Percentiles rank a stretch among this genome's conserved stretches.
Evolutionary conservation across 1,140 invertebrate genomes (phyloP).

Genomic region (Paracyclopina nana): DNA sequence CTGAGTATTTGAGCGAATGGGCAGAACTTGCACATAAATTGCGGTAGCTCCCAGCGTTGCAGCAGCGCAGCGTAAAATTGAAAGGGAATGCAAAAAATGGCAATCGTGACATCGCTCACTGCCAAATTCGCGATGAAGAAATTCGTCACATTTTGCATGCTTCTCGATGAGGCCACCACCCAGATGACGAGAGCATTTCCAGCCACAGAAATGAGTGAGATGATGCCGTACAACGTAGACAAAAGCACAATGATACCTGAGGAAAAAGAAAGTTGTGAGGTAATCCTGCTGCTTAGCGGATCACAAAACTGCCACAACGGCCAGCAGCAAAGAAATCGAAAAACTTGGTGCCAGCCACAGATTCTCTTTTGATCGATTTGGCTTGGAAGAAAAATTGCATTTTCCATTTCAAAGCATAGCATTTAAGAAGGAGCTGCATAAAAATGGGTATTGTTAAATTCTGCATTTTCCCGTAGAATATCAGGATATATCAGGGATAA

Average conservation of each 20-base stretch:
- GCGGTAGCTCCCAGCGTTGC: slow-evolving; percentile 52
- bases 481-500: too few relatives aligned
- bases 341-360: too few relatives aligned
- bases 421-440: too few relatives aligned
- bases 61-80: slow-evolving; percentile 57
- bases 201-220: slow-evolving; percentile 52
- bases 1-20: slow-evolving; percentile 47
- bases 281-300: too few relatives aligned
- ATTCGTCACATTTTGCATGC: slow-evolving; percentile 66
- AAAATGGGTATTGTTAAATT: too few relatives aligned
- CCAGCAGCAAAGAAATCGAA: too few relatives aligned
- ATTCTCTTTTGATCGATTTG: too few relatives aligned
- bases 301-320: too few relatives aligned
- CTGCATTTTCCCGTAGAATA: too few relatives aligned
- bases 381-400: too few relatives aligned
- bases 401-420: too few relatives aligned
- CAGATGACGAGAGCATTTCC: slow-evolving; percentile 61
- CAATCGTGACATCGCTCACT: slow-evolving; percentile 53
- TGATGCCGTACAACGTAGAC: slow-evolving; percentile 53
- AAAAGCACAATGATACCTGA: slow-evolving; percentile 43
- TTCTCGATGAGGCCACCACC: slow-evolving; percentile 59
- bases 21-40: slow-evolving; percentile 58
- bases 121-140: slow-evolving; percentile 59
- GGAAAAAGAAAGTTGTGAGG: too few relatives aligned
- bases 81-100: slow-evolving; percentile 54